Evolutionary conservation across 2,113 vertebrate genomes (phyloP), one percentile per base, ranked within the genome.

Genomic region (Piliocolobus tephrosceles): DNA sequence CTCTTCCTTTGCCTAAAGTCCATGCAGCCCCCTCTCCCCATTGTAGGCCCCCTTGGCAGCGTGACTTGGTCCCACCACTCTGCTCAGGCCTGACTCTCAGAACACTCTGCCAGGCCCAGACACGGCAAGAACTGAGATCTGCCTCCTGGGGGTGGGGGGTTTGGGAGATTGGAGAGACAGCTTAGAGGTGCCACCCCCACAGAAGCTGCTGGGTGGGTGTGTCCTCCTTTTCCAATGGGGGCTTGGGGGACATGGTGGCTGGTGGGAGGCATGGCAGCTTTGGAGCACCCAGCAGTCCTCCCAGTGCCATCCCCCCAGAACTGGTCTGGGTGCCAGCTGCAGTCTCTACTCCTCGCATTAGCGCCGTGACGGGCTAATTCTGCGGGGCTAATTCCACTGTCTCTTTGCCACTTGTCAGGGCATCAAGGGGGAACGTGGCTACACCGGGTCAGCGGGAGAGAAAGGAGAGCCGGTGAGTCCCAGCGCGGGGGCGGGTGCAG

Each of bases 391-490:
- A 98, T 95, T 92, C 6, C 7, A 11, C 50, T 40, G 9, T 85
- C 55, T 90, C 88, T 91, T 38, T 91, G 35, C 61, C 5, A 70
- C 88, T 89, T 50, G 73, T 73, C 91, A 98, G 99, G 99, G 99
- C 88, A 98, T 98, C 97, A 99, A 99, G 97, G 99, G 99, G 0
- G 99, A 99, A 64, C 99, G 99, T 22, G 99, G 99, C 40, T 99
- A 98, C 38, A 10, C 97, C 3, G 99, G 99, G 27, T 97, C 97
- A 16, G n/a, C 91, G 0, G 99, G 99, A 14, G 99, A 99, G 96
- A 99, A 99, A 97, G 99, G 99, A 96, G 99, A 99, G 97, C 99
- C 98, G 88, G 99, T 99, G 98, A 99, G 99, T 96, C 27, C 4
- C 61, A 9, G 14, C 0, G 14, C 0, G 0, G 0, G 40, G 64